A percentile compares a stretch with the other conserved stretches of the same genome.
Evolutionary conservation across 2,113 vertebrate genomes (phyloP).

Genomic region (Pterocles gutturalis): DNA sequence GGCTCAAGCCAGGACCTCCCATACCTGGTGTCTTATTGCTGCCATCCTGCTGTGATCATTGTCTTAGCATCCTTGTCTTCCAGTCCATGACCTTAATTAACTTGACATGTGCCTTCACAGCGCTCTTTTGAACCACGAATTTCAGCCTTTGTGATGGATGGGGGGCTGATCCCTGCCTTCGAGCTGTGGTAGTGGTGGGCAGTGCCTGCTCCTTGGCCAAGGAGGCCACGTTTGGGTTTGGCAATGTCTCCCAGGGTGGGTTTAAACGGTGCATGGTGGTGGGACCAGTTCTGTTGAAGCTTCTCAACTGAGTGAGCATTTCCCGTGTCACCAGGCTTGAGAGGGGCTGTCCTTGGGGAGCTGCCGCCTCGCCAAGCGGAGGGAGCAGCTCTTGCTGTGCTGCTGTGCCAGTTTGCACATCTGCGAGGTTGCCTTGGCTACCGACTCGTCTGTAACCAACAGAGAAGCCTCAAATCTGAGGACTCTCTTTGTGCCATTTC

Average conservation of each 20-base stretch:
- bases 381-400: constrained; percentile 11
- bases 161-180: not conserved
- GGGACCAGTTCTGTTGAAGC: not conserved
- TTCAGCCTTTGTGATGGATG: not conserved
- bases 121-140: not conserved
- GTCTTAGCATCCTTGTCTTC: rapidly evolving
- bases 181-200: not conserved
- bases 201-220: not conserved
- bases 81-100: not conserved
- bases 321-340: rapidly evolving
- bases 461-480: constrained; percentile 9
- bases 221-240: not conserved
- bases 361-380: rapidly evolving
- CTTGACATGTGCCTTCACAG: rapidly evolving
- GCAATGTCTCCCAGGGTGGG: rapidly evolving
- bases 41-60: not conserved
- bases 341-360: not conserved
- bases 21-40: not conserved
- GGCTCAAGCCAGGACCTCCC: not conserved
- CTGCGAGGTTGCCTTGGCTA: constrained; percentile 66
- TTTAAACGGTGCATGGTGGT: not conserved
- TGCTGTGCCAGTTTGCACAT: not conserved
- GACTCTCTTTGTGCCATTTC: not conserved
- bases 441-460: not conserved
- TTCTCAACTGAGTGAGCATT: not conserved